Percentiles rank a stretch among this genome's conserved stretches.
Evolutionary conservation across 1,140 invertebrate species (phyloP).

Genomic region (Bilobella aurantiaca): DNA sequence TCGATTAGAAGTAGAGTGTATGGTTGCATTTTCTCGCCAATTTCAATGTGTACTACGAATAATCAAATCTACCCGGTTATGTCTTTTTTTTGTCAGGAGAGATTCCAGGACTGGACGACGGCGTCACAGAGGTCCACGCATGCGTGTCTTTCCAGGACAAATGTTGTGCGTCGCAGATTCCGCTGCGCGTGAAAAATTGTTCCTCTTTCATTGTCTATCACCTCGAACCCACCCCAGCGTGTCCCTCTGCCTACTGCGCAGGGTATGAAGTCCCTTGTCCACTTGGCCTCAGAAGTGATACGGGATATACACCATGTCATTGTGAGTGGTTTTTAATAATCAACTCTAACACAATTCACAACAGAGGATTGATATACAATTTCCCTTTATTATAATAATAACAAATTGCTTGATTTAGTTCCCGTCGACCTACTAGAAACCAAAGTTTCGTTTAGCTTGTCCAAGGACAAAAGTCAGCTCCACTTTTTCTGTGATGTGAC

Average conservation of each 20-base stretch:
- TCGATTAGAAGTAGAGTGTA: not conserved
- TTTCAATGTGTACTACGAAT: not conserved
- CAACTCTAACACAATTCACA: too few relatives aligned
- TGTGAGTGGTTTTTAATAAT: too few relatives aligned
- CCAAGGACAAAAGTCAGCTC: conserved; percentile 25
- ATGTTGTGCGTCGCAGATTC: conserved; percentile 34
- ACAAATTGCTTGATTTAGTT: conserved; percentile 23
- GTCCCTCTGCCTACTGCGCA: conserved; percentile 37
- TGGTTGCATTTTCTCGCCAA: not conserved
- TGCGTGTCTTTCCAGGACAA: conserved; percentile 34
- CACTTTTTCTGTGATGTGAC: conserved; percentile 35
- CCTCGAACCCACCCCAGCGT: conserved; percentile 36
- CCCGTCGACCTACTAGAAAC: conserved; percentile 35
- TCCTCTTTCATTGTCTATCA: conserved; percentile 35
- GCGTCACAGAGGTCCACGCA: conserved; percentile 33
- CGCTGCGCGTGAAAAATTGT: conserved; percentile 36
- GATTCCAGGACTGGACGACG: conserved; percentile 35
- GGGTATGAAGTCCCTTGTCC: conserved; percentile 36
- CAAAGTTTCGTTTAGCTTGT: conserved; percentile 31
- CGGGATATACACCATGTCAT: conserved; percentile 35
- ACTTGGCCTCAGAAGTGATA: conserved; percentile 30
- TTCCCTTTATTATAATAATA: not conserved
- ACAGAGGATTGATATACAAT: not conserved
- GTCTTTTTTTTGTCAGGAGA: conserved; percentile 24
- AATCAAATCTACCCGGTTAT: not conserved